Percentiles rank a stretch among this genome's conserved stretches.
These are phyloP conservation scores for Mamestra configurata DNA, from an alignment of 1,140 invertebrate species.

Conservation along the genomic window DNA sequence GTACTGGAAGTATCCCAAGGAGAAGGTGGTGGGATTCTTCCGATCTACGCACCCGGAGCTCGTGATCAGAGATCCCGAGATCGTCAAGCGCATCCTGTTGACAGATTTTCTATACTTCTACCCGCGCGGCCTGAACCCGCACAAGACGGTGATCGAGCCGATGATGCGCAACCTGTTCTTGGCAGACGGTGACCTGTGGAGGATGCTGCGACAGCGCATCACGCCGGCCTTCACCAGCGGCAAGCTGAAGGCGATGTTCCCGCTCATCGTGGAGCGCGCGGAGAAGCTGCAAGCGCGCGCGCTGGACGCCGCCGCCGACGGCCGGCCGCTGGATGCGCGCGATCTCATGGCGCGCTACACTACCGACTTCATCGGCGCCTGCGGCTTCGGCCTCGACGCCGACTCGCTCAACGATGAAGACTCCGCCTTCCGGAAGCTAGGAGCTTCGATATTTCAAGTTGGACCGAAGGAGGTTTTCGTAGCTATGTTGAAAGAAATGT, in stretches of 20 bases:
- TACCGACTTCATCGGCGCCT: constrained; percentile 87
- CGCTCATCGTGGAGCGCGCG: constrained; percentile 75
- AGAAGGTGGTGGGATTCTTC: constrained; percentile 68
- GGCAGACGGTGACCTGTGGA: constrained; percentile 86
- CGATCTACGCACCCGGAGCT: constrained; percentile 78
- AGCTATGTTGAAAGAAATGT: constrained; percentile 59
- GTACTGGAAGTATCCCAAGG: constrained; percentile 68
- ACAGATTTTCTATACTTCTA: constrained; percentile 89
- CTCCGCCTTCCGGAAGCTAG: constrained; percentile 75
- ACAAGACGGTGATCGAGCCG: constrained; percentile 70
- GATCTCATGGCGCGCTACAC: constrained; percentile 84
- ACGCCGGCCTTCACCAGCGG: constrained; percentile 89
- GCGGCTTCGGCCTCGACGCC: constrained; percentile 79
- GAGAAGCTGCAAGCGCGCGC: constrained; percentile 70
- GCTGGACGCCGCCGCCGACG: constrained; percentile 51
- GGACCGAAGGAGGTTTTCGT: constrained; percentile 44
- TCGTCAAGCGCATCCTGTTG: constrained; percentile 87
- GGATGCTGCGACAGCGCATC: constrained; percentile 87
- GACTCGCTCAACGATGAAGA: constrained; percentile 78
- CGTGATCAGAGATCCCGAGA: constrained; percentile 88
- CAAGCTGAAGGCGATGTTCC: constrained; percentile 89
- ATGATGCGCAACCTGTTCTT: constrained; percentile 71
- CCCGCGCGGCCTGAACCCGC: constrained; percentile 59
- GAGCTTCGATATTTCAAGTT: constrained; percentile 74
- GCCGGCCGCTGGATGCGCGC: constrained; percentile 74